Base-by-base conservation (phyloP, 1,140 invertebrate species). In the Stratiolaelaps scimitus region DNA sequence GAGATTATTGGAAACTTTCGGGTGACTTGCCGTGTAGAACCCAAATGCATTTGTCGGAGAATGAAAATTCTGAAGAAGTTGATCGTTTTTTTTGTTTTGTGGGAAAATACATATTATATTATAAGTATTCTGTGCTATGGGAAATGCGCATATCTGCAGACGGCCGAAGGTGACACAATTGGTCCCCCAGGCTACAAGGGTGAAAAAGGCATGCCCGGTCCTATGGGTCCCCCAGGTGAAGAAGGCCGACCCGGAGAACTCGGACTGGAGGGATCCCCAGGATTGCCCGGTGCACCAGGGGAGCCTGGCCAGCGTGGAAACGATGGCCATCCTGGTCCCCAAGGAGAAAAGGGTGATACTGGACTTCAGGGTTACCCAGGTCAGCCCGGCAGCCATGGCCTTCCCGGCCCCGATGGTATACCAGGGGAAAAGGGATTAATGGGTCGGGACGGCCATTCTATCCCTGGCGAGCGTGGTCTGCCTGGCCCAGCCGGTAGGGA, bases 381-480 rank as follows among this genome's bases (percentile, higher is more conserved):
- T 64, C 43, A 28, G 46, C 69, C 66, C 28, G 73, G 73, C 48
- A 10, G 46, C 64, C 71, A 73, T 67, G 75, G 75, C 64, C 69
- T 72, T 17, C 75, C 74, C 30, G 72, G 74, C 20, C 20, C 43
- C 1, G n/a, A 56, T 20, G 68, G 65, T 28, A 34, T 67, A 15
- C 83, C 83, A 72, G 87, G 86, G 46, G 74, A 75, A 44, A 75
- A 76, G 64, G 80, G 80, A 43, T 48, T 69, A 29, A 64, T 69
- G 44, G 79, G 79, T 19, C 74, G 75, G 1, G 67, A 72, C 7
- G 81, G 81, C 66, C 67, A 26, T 70, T 66, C 68, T 46, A 40
- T 64, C 56, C 69, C 69, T 56, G 74, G 74, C n/a, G 71, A 74
- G 0, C 78, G 80, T 71, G 83, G 83, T 67, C 77, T 79, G 1